These are phyloP conservation scores for Mythimna albipuncta DNA, from an alignment of 2,888 invertebrate genomes.

Conservation along the genomic window DNA sequence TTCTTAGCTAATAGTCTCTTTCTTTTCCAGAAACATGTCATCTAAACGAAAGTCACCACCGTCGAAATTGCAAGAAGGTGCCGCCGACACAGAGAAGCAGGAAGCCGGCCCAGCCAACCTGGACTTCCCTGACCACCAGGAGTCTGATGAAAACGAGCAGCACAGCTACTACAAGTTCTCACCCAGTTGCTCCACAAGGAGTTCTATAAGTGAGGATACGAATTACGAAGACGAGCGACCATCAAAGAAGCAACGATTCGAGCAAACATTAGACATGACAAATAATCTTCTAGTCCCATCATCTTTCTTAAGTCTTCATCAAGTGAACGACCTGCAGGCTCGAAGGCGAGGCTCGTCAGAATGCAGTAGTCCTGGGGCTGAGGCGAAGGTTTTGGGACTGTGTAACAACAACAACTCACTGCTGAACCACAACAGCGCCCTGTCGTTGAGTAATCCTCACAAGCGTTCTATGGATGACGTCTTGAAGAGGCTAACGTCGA, in stretches of 20 bases:
- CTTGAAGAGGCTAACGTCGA: conserved; percentile 95
- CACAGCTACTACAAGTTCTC: conserved; percentile 87
- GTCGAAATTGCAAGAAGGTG: conserved; percentile 96
- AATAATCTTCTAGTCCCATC: conserved; percentile 90
- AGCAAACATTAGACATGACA: conserved; percentile 91
- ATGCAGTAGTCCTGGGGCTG: conserved; percentile 93
- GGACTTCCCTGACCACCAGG: conserved; percentile 85
- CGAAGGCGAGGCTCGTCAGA: conserved; percentile 92
- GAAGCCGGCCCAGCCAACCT: conserved; percentile 89
- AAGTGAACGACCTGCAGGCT: conserved; percentile 88
- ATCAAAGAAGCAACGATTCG: conserved; percentile 91
- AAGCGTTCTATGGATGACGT: conserved; percentile 98
- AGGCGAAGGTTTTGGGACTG: conserved; percentile 92
- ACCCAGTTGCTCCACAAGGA: conserved; percentile 86
- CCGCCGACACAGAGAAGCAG: conserved; percentile 86
- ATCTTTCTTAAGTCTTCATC: conserved; percentile 90
- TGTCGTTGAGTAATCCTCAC: conserved; percentile 88
- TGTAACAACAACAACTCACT: conserved; percentile 92
- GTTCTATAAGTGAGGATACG: conserved; percentile 90
- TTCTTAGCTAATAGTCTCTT: conserved; percentile 53
- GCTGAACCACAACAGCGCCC: conserved; percentile 91
- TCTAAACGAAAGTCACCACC: conserved; percentile 99
- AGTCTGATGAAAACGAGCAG: conserved; percentile 84
- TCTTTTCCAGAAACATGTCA: conserved; percentile 97
- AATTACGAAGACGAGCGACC: conserved; percentile 91